Base-by-base conservation (phyloP, 2,888 invertebrate genomes). In the Argynnis bischoffii region DNA sequence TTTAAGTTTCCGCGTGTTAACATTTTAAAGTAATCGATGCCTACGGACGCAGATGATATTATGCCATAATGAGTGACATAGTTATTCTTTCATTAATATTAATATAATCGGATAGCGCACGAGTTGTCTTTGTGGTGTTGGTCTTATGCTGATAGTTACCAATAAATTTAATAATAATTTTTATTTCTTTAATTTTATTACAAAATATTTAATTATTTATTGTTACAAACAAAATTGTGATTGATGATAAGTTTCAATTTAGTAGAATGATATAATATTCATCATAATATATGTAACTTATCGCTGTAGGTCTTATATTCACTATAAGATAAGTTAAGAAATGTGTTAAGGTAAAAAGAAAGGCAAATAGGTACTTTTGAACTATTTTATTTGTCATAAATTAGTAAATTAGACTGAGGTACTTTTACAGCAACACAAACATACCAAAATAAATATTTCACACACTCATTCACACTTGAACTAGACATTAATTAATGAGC, bases 41-140 rank as follows among this genome's bases (percentile, higher is more conserved):
- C 74, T 77, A 80, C 80, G 83, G 86, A 80, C 81, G 75, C 72
- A 79, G 82, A 87, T 82, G 87, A 85, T 81, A 82, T 82, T 85
- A 84, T 86, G 85, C 86, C 82, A 82, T 81, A 85, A 84, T 83
- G 85, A 83, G 82, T 87, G 89, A 81, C 87, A 86, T 80, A 84
- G 86, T 85, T 83, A 81, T 76, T 79, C 78, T 82, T 76, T 83
- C 84, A 89, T 89, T 82, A 87, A 89, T 89, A 88, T 90, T 89
- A 82, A 88, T 86, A 80, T 85, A 76, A 69, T 83, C 74, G 68
- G 78, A 83, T 82, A 82, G 76, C 78, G 79, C 79, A 81, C 82
- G 78, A 54, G 78, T 76, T 78, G 80, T 83, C 82, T 84, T 83
- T 82, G 81, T 80, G 76, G 81, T 80, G 76, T 74, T 73, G 73